Evolutionary conservation across 2,113 vertebrate genomes (phyloP), one percentile per base, ranked within the genome.

Genomic region (Tyto alba): DNA sequence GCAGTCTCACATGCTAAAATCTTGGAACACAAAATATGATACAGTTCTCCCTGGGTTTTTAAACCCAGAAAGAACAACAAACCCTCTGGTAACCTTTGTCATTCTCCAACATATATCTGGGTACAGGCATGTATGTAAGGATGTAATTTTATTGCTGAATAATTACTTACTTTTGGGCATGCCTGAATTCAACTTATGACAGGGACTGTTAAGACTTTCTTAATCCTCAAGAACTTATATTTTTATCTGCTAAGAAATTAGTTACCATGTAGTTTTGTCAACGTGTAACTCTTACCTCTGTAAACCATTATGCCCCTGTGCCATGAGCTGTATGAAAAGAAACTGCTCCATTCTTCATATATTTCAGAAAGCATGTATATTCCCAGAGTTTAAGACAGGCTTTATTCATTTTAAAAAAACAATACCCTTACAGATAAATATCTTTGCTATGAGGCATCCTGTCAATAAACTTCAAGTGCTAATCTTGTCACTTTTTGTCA

Each of bases 401-500:
- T 96, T 84, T 73, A 89, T 71, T 94, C 68, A 86, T 78, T 91
- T 83, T 93, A 52, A 60, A 94, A 97, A 97, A 94, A 82, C 72
- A 97, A 95, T 94, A 86, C 43, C 45, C 68, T 91, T 93, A 64
- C 48, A 95, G 85, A 96, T 94, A 92, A 96, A 96, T 77, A 76
- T 95, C 85, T 96, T 94, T 96, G 71, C 91, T 96, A 85, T 45
- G 95, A 92, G 69, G 67, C 71, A 96, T 71, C 85, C 75, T 94
- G 90, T 97, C 97, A 97, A 96, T 97, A 98, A 97, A 93, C 53
- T 62, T 62, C 81, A 97, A 96, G 94, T 94, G 90, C 92, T 98
- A 97, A 98, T 97, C 96, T 96, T 97, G 97, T 96, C 96, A 96
- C 95, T 92, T 97, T 97, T 95, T 97, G 95, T 94, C 14, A 8